Percentiles rank a stretch among this genome's conserved stretches.
Evolutionary conservation across 2,888 invertebrate genomes (phyloP).

Genomic region (Unio pictorum): DNA sequence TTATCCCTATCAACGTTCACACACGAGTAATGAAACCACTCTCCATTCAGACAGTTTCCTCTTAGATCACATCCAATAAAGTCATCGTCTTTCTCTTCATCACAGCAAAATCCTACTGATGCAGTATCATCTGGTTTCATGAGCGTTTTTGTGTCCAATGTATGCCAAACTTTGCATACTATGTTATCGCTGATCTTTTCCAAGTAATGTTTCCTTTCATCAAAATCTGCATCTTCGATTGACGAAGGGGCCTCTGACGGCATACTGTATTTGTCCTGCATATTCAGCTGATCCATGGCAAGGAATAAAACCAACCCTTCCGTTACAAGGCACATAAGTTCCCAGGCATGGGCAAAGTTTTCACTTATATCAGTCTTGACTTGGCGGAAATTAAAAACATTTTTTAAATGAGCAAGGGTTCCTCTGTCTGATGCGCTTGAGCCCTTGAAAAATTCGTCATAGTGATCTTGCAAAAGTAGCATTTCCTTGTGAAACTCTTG

Average conservation of each 20-base stretch:
- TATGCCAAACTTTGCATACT: slow-evolving; percentile 11
- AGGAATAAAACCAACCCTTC: slow-evolving; percentile 16
- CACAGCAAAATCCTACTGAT: too few species aligned
- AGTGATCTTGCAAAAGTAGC: slow-evolving; percentile 26
- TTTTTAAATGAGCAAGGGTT: slow-evolving; percentile 20
- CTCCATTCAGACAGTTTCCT: too few species aligned
- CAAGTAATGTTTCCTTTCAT: slow-evolving; percentile 8
- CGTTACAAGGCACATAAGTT: slow-evolving; percentile 19
- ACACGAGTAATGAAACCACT: too few species aligned
- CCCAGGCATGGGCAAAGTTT: slow-evolving; percentile 32
- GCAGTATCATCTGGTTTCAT: neutral
- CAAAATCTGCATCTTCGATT: neutral
- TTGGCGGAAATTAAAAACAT: slow-evolving; percentile 18
- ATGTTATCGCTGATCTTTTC: slow-evolving; percentile 3
- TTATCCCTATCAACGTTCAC: too few species aligned
- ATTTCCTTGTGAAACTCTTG: slow-evolving; percentile 35
- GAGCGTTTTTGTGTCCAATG: slow-evolving; percentile 9
- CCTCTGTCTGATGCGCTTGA: slow-evolving; percentile 14
- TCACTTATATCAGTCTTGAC: slow-evolving; percentile 27
- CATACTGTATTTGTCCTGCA: slow-evolving; percentile 5
- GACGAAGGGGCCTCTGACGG: slow-evolving; percentile 9
- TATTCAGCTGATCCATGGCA: slow-evolving; percentile 8
- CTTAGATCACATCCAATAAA: neutral
- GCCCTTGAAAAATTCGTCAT: slow-evolving; percentile 22
- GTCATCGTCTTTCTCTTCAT: slow-evolving; percentile 7